Base-by-base conservation (phyloP, 2,797 vertebrate species). In the Helarctos malayanus region DNA sequence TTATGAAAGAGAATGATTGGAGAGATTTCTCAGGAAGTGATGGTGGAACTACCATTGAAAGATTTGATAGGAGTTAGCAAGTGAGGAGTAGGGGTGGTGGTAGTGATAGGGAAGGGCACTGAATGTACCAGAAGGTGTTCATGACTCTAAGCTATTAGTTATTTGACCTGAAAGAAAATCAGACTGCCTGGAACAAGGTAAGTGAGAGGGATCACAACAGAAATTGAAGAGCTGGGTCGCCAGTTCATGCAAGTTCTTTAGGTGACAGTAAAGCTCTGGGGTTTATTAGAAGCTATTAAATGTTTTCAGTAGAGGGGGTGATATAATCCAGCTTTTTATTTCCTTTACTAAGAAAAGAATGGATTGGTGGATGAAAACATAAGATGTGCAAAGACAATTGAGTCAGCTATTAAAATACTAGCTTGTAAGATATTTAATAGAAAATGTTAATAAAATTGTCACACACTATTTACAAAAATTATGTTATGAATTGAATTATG, bases 41-140 rank as follows among this genome's bases (percentile, higher is more conserved):
- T 83, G 56, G 35, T 7, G 2, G 69, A 91, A 12, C 9, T 80
- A 19, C 68, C 15, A 1, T 52, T 27, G 1, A 9, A 69, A 78
- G 57, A 32, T 35, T 38, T 2, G 7, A 1, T 41, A 0, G 7
- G 11, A 56, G 12, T 8, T 3, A 23, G 29, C 29, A 32, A 15
- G n/a, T 73, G 21, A 38, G 3, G 11, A 29, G 5, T 35, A 11
- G 5, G 10, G 29, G 4, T 15, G 11, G 32, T 52, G 49, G 16
- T 3, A 13, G 18, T 7, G 27, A 52, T 5, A 3, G 32, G 2
- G 38, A 29, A 91, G 47, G 32, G 18, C 4, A 41, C 23, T 41
- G 16, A 75, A 29, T 25, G 13, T 52, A 25, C 45, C 3, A 56
- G 9, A 61, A 52, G 45, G n/a, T 84, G 45, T 63, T 84, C 27